Base-by-base conservation (phyloP, 1,140 invertebrate genomes). In the Aphaenogaster rudis region DNA sequence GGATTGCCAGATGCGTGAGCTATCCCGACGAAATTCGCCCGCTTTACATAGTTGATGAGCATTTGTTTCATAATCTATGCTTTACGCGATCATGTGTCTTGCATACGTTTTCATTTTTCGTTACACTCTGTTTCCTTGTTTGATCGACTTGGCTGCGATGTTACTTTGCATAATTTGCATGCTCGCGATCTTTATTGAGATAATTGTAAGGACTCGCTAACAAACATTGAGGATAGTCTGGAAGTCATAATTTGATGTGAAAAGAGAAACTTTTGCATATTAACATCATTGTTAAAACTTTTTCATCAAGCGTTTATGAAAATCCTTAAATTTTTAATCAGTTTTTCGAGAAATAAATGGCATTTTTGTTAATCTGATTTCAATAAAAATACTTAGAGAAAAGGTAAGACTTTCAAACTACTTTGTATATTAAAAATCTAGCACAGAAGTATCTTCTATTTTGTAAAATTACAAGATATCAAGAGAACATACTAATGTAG, bases 61-160 rank as follows among this genome's bases (percentile, higher is more conserved):
- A 48, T 48, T 72, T 28, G 7, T 82, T 74, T 82, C 67, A 61
- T 82, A 74, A 82, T 82, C 17, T 5, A 17, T 36, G 21, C 7
- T 82, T 82, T 72, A 82, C 28, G 28, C 28, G 28, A 74, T 59
- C 54, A 9, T n/a, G n/a, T 36, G 33, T 72, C 67, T 52, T 71
- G 50, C 52, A 57, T 33, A 72, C 15, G 13, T 48, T 81, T 45
- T 36, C 17, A 71, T 57, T 81, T 72, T 71, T 81, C 15, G 39
- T 74, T 74, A 74, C 52, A 57, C 69, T 82, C 39, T 72, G 39
- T 74, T 72, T 82, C 42, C 28, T 48, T 9, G 15, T 57, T 48
- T 17, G 15, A 69, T 21, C 48, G n/a, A 71, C 52, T 72, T 36
- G 5, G 17, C 33, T 66, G 33, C 17, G 15, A 54, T 54, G 8